phyloP scores from a whole-genome alignment of 2,888 invertebrate genomes.

The Mythimna lalbum region DNA sequence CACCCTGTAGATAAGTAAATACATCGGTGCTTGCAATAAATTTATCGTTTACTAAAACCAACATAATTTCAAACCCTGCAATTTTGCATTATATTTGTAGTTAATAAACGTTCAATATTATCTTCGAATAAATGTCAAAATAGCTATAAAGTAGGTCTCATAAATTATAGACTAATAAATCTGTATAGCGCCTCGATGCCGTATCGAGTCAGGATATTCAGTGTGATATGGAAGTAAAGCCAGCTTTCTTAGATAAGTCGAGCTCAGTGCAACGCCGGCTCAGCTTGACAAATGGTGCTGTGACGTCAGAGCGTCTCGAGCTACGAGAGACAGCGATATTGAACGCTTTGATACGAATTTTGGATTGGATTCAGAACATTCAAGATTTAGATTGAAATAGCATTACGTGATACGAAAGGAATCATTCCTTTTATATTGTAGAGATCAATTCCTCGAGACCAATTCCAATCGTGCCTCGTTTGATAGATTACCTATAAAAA shows the following conservation, averaged over 20 bases:
- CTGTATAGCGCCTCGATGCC: slow-evolving; percentile 70
- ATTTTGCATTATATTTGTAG: slow-evolving; percentile 54
- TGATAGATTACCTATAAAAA: slow-evolving; percentile 12
- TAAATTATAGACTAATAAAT: slow-evolving; percentile 75
- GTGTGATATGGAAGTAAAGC: slow-evolving; percentile 79
- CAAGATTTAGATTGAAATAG: slow-evolving; percentile 13
- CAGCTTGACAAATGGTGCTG: slow-evolving; percentile 86
- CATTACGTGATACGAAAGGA: slow-evolving; percentile 8
- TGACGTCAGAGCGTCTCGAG: slow-evolving; percentile 75
- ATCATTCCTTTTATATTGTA: background rate
- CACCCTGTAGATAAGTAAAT: slow-evolving; percentile 34
- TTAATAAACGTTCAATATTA: slow-evolving; percentile 63
- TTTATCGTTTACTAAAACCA: slow-evolving; percentile 32
- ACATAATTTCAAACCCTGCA: slow-evolving; percentile 38
- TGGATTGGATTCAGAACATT: slow-evolving; percentile 31
- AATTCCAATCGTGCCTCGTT: background rate
- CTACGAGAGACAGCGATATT: slow-evolving; percentile 59
- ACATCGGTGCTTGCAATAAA: slow-evolving; percentile 40
- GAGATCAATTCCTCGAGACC: background rate
- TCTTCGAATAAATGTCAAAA: slow-evolving; percentile 65
- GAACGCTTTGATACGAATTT: slow-evolving; percentile 54
- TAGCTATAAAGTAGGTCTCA: slow-evolving; percentile 62
- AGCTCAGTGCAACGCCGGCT: slow-evolving; percentile 79
- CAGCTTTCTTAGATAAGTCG: slow-evolving; percentile 84
- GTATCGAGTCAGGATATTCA: slow-evolving; percentile 79